Evolutionary conservation across 2,113 vertebrate genomes (phyloP).

Genomic region (Lepus timidus): DNA sequence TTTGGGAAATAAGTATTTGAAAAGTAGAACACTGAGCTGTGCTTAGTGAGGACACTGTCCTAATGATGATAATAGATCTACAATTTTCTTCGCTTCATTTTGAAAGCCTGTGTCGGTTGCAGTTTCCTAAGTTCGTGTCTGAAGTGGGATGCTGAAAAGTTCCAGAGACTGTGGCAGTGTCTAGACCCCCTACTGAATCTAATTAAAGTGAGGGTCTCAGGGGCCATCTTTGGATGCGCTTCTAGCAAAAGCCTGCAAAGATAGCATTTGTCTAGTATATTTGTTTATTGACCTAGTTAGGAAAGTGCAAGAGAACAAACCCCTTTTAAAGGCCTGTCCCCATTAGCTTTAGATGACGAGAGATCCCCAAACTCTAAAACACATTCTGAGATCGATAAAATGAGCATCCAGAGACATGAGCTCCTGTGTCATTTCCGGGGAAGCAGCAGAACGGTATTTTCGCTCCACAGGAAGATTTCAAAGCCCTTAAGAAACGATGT

Average conservation of each 20-base stretch:
- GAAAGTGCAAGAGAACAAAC: constrained; percentile 67
- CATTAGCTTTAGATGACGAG: not conserved
- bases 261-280: constrained; percentile 77
- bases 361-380: not conserved
- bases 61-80: not conserved
- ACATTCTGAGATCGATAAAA: not conserved
- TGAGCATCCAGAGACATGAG: not conserved
- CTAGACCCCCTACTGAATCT: constrained; percentile 71
- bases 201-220: constrained; percentile 84
- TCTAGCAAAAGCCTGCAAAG: constrained; percentile 75
- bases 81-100: not conserved
- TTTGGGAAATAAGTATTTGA: constrained; percentile 9
- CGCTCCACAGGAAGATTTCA: not conserved
- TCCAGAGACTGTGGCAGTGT: constrained; percentile 59
- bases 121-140: not conserved
- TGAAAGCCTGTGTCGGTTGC: not conserved
- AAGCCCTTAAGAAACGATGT: not conserved
- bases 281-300: constrained; percentile 86
- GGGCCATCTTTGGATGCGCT: constrained; percentile 75
- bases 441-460: constrained; percentile 30
- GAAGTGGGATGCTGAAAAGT: constrained; percentile 35
- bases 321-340: constrained; percentile 30
- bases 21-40: not conserved
- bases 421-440: constrained; percentile 35
- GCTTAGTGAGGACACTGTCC: not conserved